These are phyloP conservation scores for Equus quagga DNA, from an alignment of 2,113 vertebrate species.

Conservation along the genomic window DNA sequence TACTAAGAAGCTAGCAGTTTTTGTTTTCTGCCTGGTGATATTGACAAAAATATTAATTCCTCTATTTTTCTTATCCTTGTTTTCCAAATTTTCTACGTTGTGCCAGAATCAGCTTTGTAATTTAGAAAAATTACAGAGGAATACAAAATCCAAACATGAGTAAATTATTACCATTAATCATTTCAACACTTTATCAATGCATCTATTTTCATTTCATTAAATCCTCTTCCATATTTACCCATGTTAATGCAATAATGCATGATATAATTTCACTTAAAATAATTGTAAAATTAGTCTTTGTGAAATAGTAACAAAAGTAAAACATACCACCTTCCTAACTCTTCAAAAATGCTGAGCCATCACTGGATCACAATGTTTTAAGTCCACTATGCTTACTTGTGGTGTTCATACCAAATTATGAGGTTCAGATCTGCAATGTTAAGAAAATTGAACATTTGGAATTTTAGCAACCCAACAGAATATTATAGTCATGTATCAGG, in stretches of 20 bases:
- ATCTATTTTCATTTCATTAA: not conserved
- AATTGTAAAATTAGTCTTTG: not conserved
- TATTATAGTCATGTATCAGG: not conserved
- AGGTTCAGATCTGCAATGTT: not conserved
- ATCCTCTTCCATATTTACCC: not conserved
- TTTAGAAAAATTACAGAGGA: not conserved
- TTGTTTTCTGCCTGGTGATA: not conserved
- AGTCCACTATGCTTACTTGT: not conserved
- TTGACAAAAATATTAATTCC: not conserved
- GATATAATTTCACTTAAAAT: not conserved
- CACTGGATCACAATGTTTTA: not conserved
- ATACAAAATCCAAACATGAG: not conserved
- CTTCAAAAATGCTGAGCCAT: not conserved
- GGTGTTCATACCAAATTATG: not conserved
- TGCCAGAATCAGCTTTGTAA: not conserved
- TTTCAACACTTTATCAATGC: not conserved
- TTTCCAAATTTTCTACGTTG: not conserved
- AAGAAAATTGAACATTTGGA: not conserved
- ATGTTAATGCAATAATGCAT: not conserved
- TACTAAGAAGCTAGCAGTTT: not conserved
- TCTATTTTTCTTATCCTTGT: not conserved
- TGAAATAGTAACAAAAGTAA: not conserved
- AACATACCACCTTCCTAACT: not conserved
- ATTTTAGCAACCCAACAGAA: accelerated
- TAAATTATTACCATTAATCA: not conserved